A percentile compares a stretch with the other conserved stretches of the same genome.
phyloP scores from a whole-genome alignment of 2,888 invertebrate genomes.

The Melanostoma scalare region DNA sequence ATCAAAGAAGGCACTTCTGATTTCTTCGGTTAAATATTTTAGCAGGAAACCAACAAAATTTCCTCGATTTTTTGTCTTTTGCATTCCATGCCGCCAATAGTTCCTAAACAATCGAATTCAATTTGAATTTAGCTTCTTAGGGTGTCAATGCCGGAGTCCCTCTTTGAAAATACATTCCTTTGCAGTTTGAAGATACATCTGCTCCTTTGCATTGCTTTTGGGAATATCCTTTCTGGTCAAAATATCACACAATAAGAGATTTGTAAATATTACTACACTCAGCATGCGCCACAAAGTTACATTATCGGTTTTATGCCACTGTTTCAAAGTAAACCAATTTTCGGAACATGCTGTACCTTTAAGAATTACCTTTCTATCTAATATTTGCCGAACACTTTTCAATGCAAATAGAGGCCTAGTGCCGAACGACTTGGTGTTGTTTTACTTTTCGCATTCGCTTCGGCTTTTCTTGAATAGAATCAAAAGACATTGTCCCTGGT shows the following conservation, averaged over 20 bases:
- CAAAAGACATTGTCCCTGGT: conserved; percentile 57
- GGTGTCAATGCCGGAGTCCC: conserved; percentile 30
- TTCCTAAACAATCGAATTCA: conserved; percentile 51
- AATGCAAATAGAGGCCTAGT: conserved; percentile 29
- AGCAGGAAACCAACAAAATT: too few relatives aligned
- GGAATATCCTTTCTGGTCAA: conserved; percentile 58
- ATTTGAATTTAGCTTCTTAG: conserved; percentile 61
- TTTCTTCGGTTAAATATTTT: too few relatives aligned
- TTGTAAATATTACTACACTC: conserved; percentile 77
- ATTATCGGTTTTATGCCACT: conserved; percentile 73
- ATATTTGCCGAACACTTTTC: conserved; percentile 57
- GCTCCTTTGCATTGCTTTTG: conserved; percentile 26
- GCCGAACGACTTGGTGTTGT: conserved; percentile 44
- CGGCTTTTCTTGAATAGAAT: conserved; percentile 56
- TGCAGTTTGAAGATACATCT: conserved; percentile 45
- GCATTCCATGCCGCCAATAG: conserved; percentile 29
- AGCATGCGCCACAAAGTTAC: conserved; percentile 76
- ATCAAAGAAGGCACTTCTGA: too few relatives aligned
- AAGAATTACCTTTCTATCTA: neutral
- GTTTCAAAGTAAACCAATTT: conserved; percentile 49
- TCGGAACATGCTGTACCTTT: neutral
- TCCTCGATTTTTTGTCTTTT: neutral
- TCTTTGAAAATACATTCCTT: conserved; percentile 7
- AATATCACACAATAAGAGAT: conserved; percentile 73
- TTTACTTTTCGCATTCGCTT: conserved; percentile 61